Evolutionary conservation across 2,113 vertebrate genomes (phyloP), one percentile per base, ranked within the genome.

Genomic region (Pica pica): DNA sequence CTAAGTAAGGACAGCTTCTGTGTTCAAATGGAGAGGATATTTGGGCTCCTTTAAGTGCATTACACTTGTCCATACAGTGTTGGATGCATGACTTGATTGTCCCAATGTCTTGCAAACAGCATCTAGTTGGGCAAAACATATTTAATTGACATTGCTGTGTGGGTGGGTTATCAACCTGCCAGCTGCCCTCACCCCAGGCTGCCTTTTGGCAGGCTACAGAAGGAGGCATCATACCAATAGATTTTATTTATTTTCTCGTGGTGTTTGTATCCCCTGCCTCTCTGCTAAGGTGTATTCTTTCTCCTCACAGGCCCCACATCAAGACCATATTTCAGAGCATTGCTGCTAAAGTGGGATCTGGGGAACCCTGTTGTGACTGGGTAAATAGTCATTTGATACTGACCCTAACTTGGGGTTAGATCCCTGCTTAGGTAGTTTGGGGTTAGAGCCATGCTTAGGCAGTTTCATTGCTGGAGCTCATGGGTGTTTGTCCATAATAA

Each of bases 281-380:
- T n/a, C 17, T 83, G 47, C 96, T 97, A 60, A 97, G 71, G 53
- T 12, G 1, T 59, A 2, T 17, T 68, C 19, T 94, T 95, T 81
- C 74, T 93, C 31, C 70, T 68, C 67, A 41, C 97, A 99, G 99
- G 99, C 99, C 99, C 6, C 98, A 99, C 94, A 99, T 99, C 91
- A 99, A 99, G 98, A 97, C 98, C 3, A 99, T 99, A 97, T 99
- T 99, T 97, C 99, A 99, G 96, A 98, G 98, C 96, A 99, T 99
- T 9, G 98, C 99, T 56, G 99, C 99, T 30, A 99, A 99, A 97
- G 99, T 99, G 16, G 99, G 98, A 83, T 99, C 99, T 41, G 99
- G 99, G 89, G 99, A 99, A 79, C 98, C 99, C 8, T 99, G 99
- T 91, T 99, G 99, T 95, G 99, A 99, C 93, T 99, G 99, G 99